Percentiles rank a stretch among this genome's conserved stretches.
Evolutionary conservation across 2,113 vertebrate species (phyloP).

Genomic region (Xenotilapia longispinis): DNA sequence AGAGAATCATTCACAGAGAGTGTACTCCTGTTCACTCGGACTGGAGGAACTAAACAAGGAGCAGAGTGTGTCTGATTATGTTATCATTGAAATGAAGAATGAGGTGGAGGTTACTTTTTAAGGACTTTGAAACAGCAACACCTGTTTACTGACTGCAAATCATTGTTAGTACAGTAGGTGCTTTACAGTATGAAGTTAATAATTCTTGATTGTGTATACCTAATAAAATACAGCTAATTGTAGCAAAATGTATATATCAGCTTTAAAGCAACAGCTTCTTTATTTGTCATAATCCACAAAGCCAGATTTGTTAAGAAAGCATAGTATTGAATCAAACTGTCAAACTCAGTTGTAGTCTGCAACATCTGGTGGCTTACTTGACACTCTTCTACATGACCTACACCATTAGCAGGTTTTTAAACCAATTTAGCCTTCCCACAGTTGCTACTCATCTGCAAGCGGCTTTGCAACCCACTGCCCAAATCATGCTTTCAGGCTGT

Average conservation of each 20-base stretch:
- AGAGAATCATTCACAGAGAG: background rate
- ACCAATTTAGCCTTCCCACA: background rate
- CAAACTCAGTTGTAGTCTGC: background rate
- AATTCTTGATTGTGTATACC: background rate
- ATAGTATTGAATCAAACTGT: background rate
- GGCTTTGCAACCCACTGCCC: background rate
- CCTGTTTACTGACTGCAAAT: background rate
- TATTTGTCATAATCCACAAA: background rate
- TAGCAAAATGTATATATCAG: background rate
- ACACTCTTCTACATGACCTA: background rate
- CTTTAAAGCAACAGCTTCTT: background rate
- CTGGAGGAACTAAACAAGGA: slow-evolving; percentile 10
- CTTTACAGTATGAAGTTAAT: background rate
- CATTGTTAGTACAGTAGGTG: background rate
- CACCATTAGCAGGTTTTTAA: background rate
- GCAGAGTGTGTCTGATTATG: background rate
- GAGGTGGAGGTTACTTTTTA: background rate
- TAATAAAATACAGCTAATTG: background rate
- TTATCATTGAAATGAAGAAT: background rate
- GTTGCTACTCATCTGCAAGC: background rate
- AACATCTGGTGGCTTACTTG: background rate
- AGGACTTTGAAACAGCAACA: background rate
- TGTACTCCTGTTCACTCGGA: background rate
- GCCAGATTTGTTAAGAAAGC: background rate
- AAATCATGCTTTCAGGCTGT: background rate